These are phyloP conservation scores for Hirtodrosophila confusa DNA, from an alignment of 2,888 invertebrate genomes.

Conservation along the genomic window DNA sequence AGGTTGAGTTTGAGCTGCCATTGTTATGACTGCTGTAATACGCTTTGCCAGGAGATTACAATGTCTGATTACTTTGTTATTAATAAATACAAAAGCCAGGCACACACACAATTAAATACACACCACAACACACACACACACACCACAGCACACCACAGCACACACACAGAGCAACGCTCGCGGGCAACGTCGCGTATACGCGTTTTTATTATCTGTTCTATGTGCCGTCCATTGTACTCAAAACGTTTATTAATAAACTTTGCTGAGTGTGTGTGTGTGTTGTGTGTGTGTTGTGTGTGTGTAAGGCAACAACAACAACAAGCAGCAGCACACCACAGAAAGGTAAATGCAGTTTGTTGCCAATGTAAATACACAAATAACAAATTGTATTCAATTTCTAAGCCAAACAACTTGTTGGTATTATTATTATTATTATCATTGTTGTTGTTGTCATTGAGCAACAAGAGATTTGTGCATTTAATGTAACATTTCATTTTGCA, in stretches of 20 bases:
- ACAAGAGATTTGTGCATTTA: slow-evolving; percentile 10
- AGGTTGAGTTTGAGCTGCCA: slow-evolving; percentile 51
- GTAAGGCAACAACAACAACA: slow-evolving; percentile 14
- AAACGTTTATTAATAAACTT: slow-evolving; percentile 73
- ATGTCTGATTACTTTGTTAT: slow-evolving; percentile 79
- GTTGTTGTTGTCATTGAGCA: slow-evolving; percentile 25
- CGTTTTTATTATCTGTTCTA: slow-evolving; percentile 68
- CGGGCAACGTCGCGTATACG: slow-evolving; percentile 57
- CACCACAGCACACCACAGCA: slow-evolving; percentile 18
- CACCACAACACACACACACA: slow-evolving; percentile 23
- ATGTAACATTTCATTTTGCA: slow-evolving; percentile 35
- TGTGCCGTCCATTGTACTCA: slow-evolving; percentile 60
- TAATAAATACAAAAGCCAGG: slow-evolving; percentile 73
- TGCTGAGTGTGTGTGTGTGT: slow-evolving; percentile 5
- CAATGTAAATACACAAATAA: slow-evolving; percentile 41
- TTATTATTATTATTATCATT: background rate
- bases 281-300: slow-evolving; percentile 10
- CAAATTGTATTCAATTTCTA: slow-evolving; percentile 44
- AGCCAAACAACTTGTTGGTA: slow-evolving; percentile 27
- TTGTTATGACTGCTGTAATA: slow-evolving; percentile 77
- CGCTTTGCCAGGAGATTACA: slow-evolving; percentile 75
- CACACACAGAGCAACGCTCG: slow-evolving; percentile 8
- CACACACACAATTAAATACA: slow-evolving; percentile 18
- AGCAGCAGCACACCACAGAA: slow-evolving; percentile 12
- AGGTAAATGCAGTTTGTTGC: slow-evolving; percentile 46